Evolutionary conservation across 1,140 invertebrate species (phyloP).

Genomic region (Macrocentrus cingulum): DNA sequence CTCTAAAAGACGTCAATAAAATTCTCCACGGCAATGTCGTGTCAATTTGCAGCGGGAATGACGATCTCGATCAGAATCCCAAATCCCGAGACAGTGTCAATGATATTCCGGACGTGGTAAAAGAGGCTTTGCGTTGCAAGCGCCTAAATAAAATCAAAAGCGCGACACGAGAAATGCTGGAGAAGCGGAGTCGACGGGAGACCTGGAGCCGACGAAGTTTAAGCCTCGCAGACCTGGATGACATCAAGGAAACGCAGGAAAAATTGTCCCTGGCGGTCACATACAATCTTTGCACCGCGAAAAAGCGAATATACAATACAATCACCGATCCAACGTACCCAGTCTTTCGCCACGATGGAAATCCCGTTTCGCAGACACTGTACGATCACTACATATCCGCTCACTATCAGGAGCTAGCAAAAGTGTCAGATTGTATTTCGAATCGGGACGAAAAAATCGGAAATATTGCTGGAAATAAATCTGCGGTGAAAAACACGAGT

Average conservation of each 20-base stretch:
- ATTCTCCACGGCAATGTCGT: conserved; percentile 70
- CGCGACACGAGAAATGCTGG: conserved; percentile 21
- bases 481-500: neutral
- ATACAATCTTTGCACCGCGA: conserved; percentile 14
- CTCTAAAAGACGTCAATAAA: conserved; percentile 70
- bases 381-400: conserved; percentile 68
- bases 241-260: conserved; percentile 19
- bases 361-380: conserved; percentile 70
- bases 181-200: conserved; percentile 34
- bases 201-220: conserved; percentile 52
- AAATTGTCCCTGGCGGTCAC: neutral
- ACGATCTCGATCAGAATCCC: conserved; percentile 58
- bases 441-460: too few relatives aligned
- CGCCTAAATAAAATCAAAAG: conserved; percentile 52
- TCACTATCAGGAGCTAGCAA: conserved; percentile 42
- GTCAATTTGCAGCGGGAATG: conserved; percentile 67
- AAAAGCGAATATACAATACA: conserved; percentile 61
- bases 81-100: conserved; percentile 45
- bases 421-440: too few relatives aligned
- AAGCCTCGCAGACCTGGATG: conserved; percentile 49
- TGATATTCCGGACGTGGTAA: conserved; percentile 55
- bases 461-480: conserved; percentile 1
- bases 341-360: conserved; percentile 71
- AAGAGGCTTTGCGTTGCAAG: conserved; percentile 54
- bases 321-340: conserved; percentile 78